phyloP scores from a whole-genome alignment of 30 jellyfish, hydroid and myxozoan species.

The Aurelia sp. region DNA sequence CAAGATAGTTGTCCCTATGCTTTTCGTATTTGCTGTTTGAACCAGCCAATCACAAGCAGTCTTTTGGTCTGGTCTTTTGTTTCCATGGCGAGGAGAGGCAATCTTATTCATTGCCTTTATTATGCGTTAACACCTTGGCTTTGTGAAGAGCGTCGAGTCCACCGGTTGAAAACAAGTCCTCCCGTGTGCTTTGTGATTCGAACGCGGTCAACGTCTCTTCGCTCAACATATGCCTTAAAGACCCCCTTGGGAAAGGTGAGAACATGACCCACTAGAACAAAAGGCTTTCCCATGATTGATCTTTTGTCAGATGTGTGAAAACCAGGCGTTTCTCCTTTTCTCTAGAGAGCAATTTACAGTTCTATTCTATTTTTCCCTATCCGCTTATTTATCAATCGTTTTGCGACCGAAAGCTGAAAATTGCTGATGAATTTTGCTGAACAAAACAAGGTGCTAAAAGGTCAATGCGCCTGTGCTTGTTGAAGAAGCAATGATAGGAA shows the following conservation, averaged over 20 bases:
- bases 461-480: no score
- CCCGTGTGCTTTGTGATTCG: conserved; percentile 31
- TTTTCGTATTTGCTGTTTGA: conserved; percentile 2
- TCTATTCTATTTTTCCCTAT: neutral
- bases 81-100: conserved; percentile 55
- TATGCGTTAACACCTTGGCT: conserved; percentile 70
- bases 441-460: no score
- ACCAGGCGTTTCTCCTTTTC: conserved; percentile 33
- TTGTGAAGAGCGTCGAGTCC: conserved; percentile 55
- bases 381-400: conserved; percentile 14
- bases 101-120: conserved; percentile 63
- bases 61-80: conserved; percentile 24
- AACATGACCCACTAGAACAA: neutral
- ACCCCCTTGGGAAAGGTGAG: conserved; percentile 13
- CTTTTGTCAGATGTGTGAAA: neutral
- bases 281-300: neutral
- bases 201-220: conserved; percentile 3
- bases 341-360: conserved; percentile 6
- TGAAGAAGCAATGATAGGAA: no score
- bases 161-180: conserved; percentile 52
- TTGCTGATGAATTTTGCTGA: no score
- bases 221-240: neutral
- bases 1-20: conserved; percentile 26
- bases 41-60: conserved; percentile 56
- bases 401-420: no score